Base-by-base conservation (phyloP, 1,140 invertebrate species). In the Pantala flavescens region DNA sequence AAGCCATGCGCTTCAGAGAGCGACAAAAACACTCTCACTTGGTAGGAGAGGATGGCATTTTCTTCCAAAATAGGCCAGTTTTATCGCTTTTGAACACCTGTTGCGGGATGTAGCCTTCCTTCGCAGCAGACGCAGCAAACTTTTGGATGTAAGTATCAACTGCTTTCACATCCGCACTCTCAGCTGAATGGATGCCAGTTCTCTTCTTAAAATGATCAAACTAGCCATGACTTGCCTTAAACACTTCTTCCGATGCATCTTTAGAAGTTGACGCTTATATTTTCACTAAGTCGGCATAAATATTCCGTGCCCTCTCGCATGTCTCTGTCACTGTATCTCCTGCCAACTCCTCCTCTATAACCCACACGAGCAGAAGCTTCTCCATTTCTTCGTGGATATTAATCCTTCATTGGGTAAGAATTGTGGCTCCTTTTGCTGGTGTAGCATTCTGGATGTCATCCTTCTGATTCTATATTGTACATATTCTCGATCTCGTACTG, bases 141-240 rank as follows among this genome's bases (percentile, higher is more conserved):
- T 36, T 36, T 36, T 36, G 28, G 28, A 36, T 36, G 28, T 36
- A 36, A 36, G 28, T 36, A 36, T 36, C 28, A 9, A 9, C 28
- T 36, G 28, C 28, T 36, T 36, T 36, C 28, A 36, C 74, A 76
- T 78, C 75, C 55, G 76, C 75, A 76, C 76, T 79, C 73, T 76
- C 77, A 77, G 72, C 77, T 42, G 24, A 75, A 72, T 78, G 76
- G 55, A 72, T 75, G 23, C 76, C 73, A 74, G 24, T 70, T 72
- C 21, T 42, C 73, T 71, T 75, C 75, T 74, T 73, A 73, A 78
- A 76, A 23, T 77, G 74, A 12, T 77, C 75, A 76, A 81, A 81
- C 80, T 79, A 81, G 23, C 81, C 78, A 21, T 75, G 71, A 71
- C 78, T 81, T 23, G 76, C 80, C 74, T 74, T 72, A 75, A 82